phyloP scores from a whole-genome alignment of 2,888 invertebrate genomes.

The Pilophorus perplexus region DNA sequence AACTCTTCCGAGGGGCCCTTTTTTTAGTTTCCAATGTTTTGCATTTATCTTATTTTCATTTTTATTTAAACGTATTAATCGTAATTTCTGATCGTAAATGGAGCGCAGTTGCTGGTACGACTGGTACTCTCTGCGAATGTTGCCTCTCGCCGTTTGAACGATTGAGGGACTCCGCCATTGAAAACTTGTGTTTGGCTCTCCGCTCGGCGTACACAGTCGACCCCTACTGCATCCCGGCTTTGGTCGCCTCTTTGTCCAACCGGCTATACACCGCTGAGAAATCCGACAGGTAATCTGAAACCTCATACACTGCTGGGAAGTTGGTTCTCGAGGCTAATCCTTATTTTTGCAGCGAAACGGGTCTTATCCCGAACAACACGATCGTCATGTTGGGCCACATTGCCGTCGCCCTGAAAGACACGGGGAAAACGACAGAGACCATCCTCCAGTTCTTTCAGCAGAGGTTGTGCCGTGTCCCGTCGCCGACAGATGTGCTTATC shows the following conservation, averaged over 20 bases:
- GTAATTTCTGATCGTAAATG: too few relatives aligned
- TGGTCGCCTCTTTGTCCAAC: slow-evolving; percentile 94
- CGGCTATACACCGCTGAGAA: slow-evolving; percentile 90
- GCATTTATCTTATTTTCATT: neutral
- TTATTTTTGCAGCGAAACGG: slow-evolving; percentile 75
- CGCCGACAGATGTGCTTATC: slow-evolving; percentile 86
- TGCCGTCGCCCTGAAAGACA: slow-evolving; percentile 89
- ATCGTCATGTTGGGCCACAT: slow-evolving; percentile 97
- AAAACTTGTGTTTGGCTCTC: slow-evolving; percentile 89
- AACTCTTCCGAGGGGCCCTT: too few relatives aligned
- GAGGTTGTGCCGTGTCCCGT: slow-evolving; percentile 85
- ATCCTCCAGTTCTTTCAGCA: slow-evolving; percentile 97
- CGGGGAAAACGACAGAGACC: slow-evolving; percentile 89
- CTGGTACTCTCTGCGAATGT: slow-evolving; percentile 45
- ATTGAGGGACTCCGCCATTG: slow-evolving; percentile 90
- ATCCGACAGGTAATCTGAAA: slow-evolving; percentile 70
- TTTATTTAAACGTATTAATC: too few relatives aligned
- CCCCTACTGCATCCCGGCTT: slow-evolving; percentile 88
- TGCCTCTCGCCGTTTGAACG: slow-evolving; percentile 78
- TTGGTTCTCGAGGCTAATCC: too few relatives aligned
- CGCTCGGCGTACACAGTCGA: slow-evolving; percentile 87
- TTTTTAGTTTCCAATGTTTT: too few relatives aligned
- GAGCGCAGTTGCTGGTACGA: slow-evolving; percentile 43
- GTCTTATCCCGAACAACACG: slow-evolving; percentile 91
- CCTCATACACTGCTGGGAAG: too few relatives aligned